These are phyloP conservation scores for Mustelus asterias DNA, from an alignment of 2,113 vertebrate species.

Conservation along the genomic window DNA sequence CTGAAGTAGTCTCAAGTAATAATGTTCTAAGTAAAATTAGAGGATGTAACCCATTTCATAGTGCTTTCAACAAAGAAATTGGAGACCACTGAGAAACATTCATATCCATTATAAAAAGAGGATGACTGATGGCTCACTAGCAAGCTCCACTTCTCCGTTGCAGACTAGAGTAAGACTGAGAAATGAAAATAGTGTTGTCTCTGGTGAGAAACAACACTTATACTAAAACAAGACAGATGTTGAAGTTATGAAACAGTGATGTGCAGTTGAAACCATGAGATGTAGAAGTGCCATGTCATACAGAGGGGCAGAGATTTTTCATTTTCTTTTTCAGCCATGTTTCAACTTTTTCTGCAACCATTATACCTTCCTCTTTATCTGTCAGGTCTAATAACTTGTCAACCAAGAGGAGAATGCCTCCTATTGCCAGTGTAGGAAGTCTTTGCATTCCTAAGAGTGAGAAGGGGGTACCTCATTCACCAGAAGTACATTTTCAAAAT, in stretches of 20 bases:
- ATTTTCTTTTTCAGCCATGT: not conserved
- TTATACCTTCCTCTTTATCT: not conserved
- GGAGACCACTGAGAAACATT: not conserved
- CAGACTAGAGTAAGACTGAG: not conserved
- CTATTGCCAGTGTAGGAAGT: not conserved
- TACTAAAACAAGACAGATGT: not conserved
- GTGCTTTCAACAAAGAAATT: not conserved
- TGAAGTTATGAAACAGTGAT: not conserved
- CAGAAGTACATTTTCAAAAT: not conserved
- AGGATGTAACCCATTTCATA: not conserved
- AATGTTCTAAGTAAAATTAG: not conserved
- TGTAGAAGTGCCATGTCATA: not conserved
- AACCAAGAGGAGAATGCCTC: not conserved
- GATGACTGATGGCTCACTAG: not conserved
- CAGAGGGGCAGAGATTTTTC: not conserved
- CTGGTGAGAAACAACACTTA: not conserved
- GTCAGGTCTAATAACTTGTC: not conserved
- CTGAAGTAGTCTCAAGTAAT: not conserved
- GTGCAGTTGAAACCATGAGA: not conserved
- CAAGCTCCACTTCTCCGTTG: not conserved
- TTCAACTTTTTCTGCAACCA: not conserved
- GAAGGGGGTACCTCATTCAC: not conserved
- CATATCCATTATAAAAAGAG: not conserved
- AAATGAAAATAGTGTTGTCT: not conserved
- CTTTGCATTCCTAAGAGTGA: not conserved